These are phyloP conservation scores for Scaptomyza parva DNA, from an alignment of 2,888 invertebrate species.

Conservation along the genomic window DNA sequence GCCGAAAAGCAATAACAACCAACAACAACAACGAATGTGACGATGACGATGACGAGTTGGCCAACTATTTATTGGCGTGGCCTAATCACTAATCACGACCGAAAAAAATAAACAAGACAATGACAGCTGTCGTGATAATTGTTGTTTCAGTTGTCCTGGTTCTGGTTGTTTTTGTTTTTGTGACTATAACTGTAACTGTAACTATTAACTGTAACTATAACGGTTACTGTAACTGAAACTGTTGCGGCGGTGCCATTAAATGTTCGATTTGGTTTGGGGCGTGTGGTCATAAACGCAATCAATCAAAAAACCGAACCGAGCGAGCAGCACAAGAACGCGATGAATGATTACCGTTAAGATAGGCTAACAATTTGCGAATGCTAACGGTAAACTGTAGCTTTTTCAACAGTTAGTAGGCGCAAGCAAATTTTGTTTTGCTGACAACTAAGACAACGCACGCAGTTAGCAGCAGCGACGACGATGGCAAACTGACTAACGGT, in stretches of 20 bases:
- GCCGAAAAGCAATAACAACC: constrained; percentile 9
- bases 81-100: constrained; percentile 38
- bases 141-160: constrained; percentile 17
- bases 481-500: constrained; percentile 54
- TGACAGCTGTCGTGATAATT: constrained; percentile 39
- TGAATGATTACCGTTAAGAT: constrained; percentile 21
- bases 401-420: constrained; percentile 9
- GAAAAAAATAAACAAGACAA: constrained; percentile 52
- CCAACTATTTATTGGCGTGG: constrained; percentile 44
- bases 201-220: constrained; percentile 17
- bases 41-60: constrained; percentile 14
- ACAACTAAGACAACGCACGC: constrained; percentile 38
- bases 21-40: constrained; percentile 11
- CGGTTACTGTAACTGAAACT: constrained; percentile 9
- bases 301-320: constrained; percentile 49
- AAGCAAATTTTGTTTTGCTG: constrained; percentile 11
- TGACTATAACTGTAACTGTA: constrained; percentile 20
- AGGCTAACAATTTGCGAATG: constrained; percentile 29
- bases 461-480: constrained; percentile 50
- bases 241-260: constrained; percentile 56
- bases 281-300: constrained; percentile 60
- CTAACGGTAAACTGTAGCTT: constrained; percentile 26
- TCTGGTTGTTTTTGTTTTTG: constrained; percentile 6
- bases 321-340: constrained; percentile 26
- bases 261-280: constrained; percentile 55